Percentiles rank a stretch among this genome's conserved stretches.
These are phyloP conservation scores for Tenodera sinensis DNA, from an alignment of 2,888 invertebrate species.

Conservation along the genomic window DNA sequence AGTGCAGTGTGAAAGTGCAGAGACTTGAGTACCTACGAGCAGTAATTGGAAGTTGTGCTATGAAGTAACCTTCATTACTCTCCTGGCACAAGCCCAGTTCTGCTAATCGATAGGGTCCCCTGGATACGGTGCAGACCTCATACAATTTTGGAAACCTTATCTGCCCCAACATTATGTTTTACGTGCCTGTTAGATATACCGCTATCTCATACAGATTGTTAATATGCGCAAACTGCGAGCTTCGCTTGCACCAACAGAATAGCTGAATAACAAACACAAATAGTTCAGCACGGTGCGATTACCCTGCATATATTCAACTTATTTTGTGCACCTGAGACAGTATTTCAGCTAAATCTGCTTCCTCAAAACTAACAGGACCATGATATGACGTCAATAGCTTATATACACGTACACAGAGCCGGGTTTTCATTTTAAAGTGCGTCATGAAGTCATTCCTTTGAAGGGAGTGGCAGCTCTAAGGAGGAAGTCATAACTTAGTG, in stretches of 20 bases:
- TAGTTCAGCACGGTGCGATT: background rate
- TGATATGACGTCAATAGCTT: too few species aligned
- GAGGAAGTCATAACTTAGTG: too few species aligned
- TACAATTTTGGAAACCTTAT: background rate
- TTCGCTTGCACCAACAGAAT: background rate
- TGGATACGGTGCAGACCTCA: background rate
- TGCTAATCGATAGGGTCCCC: background rate
- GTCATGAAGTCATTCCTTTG: too few species aligned
- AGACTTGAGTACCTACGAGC: background rate
- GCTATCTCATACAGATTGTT: background rate
- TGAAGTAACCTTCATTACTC: background rate
- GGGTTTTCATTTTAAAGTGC: too few species aligned
- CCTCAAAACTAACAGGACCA: too few species aligned
- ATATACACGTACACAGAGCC: too few species aligned
- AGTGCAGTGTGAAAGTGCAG: background rate
- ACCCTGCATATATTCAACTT: background rate
- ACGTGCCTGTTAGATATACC: background rate
- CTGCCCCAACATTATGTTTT: background rate
- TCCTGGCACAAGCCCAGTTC: background rate
- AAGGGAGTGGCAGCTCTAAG: too few species aligned
- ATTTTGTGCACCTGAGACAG: too few species aligned
- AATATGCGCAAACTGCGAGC: background rate
- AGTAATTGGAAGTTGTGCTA: background rate
- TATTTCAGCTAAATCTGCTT: too few species aligned
- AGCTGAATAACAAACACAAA: background rate